Percentiles rank a stretch among this genome's conserved stretches.
phyloP scores from a whole-genome alignment of 2,113 vertebrate species.

The Myotis brandtii region DNA sequence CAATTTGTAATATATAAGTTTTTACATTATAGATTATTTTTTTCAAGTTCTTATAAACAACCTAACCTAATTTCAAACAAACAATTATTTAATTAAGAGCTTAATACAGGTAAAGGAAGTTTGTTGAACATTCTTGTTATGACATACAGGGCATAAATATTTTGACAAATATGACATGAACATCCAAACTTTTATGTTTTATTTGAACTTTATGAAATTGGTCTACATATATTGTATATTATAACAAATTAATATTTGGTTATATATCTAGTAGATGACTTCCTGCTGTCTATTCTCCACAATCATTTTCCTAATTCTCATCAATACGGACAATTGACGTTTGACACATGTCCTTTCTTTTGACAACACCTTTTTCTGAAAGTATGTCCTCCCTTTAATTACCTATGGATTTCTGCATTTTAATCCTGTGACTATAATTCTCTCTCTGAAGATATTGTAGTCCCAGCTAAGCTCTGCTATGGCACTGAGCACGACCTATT shows the following conservation, averaged over 20 bases:
- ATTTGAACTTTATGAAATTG: not conserved
- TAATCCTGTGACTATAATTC: not conserved
- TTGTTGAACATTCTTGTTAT: not conserved
- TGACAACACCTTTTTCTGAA: not conserved
- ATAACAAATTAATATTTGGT: not conserved
- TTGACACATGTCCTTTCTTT: not conserved
- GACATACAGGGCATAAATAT: not conserved
- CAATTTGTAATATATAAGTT: not conserved
- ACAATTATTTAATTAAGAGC: slow-evolving; percentile 21
- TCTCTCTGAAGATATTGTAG: not conserved
- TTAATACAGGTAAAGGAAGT: not conserved
- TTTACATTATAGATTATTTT: not conserved
- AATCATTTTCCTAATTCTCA: not conserved
- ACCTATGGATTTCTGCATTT: slow-evolving; percentile 5
- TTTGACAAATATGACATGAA: not conserved
- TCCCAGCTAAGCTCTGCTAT: not conserved
- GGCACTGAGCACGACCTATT: not conserved
- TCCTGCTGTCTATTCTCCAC: not conserved
- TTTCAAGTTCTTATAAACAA: not conserved
- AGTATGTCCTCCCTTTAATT: not conserved
- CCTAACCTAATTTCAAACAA: not conserved
- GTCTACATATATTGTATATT: not conserved
- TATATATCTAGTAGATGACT: not conserved
- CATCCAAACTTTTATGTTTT: not conserved
- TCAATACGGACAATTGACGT: not conserved